These are phyloP conservation scores for Silurus glanis DNA, from an alignment of 2,113 vertebrate genomes.

Conservation along the genomic window DNA sequence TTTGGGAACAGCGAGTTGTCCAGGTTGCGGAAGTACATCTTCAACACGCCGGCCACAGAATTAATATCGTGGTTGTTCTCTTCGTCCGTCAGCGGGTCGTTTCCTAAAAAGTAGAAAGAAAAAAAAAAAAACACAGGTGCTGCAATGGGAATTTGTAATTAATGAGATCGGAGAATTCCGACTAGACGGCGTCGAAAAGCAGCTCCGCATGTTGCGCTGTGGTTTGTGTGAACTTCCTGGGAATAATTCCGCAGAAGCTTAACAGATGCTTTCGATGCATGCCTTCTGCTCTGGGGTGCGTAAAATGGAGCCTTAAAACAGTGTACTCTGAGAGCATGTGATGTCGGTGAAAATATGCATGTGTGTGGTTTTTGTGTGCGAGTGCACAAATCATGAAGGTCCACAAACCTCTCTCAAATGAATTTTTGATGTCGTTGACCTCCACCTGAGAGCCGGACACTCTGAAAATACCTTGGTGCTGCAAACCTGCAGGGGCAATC, in stretches of 20 bases:
- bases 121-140: slow-evolving; percentile 30
- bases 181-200: background rate
- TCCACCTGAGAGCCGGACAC: slow-evolving; percentile 97
- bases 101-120: slow-evolving; percentile 80
- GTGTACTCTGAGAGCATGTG: background rate
- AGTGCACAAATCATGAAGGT: too few species aligned
- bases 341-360: background rate
- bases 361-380: background rate
- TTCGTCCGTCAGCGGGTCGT: slow-evolving; percentile 94
- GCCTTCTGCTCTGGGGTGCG: background rate
- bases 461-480: slow-evolving; percentile 98
- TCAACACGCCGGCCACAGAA: slow-evolving; percentile 95
- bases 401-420: slow-evolving; percentile 92
- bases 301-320: background rate
- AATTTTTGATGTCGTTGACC: slow-evolving; percentile 99
- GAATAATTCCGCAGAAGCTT: background rate
- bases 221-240: slow-evolving; percentile 3
- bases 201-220: background rate
- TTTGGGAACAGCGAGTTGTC: slow-evolving; percentile 98
- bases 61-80: slow-evolving; percentile 98
- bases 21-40: slow-evolving; percentile 96
- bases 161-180: background rate
- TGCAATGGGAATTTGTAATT: background rate
- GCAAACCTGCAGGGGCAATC: slow-evolving; percentile 78
- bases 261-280: slow-evolving; percentile 6